Base-by-base conservation (phyloP, 2,797 vertebrate genomes). In the Chelon auratus region DNA sequence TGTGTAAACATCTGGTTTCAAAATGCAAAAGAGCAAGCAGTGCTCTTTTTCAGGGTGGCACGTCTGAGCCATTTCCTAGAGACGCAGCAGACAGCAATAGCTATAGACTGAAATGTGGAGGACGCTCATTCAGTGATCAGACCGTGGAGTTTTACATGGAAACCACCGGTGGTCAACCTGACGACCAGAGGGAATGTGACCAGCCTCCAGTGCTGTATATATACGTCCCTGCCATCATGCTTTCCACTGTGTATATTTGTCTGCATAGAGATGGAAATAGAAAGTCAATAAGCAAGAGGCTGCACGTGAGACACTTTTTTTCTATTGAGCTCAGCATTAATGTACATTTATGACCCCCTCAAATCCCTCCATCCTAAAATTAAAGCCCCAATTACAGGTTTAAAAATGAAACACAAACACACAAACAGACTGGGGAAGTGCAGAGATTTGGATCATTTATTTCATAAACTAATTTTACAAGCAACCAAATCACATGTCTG, bases 181-280 rank as follows among this genome's bases (percentile, higher is more conserved):
- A 80, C 59, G 87, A 87, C 89, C 86, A 67, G 36, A 79, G 72
- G 65, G 77, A 89, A 81, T 73, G 52, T 86, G 75, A 75, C 75
- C 69, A 55, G 75, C 71, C 18, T 79, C 56, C 72, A 33, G 10
- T 2, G 17, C 75, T 81, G 72, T 80, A 83, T 84, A 86, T 85
- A 84, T 77, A 73, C 68, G 75, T 83, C 70, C 43, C 62, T 33
- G 8, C 75, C 80, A 78, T 77, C 73, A 74, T 47, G 78, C 79
- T 87, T 89, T 90, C 82, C 87, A 85, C 84, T 78, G 81, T 84
- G 85, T 91, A 77, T 85, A 83, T 89, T 90, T 88, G 78, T 81
- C 54, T 82, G 55, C 78, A 70, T 57, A 20, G 5, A 75, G 53
- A 70, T 72, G 57, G 63, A 85, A 90, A 91, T 83, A 89, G 82